Evolutionary conservation across 2,113 vertebrate genomes (phyloP).

Genomic region (Hypocryptadius cinnamomeus): DNA sequence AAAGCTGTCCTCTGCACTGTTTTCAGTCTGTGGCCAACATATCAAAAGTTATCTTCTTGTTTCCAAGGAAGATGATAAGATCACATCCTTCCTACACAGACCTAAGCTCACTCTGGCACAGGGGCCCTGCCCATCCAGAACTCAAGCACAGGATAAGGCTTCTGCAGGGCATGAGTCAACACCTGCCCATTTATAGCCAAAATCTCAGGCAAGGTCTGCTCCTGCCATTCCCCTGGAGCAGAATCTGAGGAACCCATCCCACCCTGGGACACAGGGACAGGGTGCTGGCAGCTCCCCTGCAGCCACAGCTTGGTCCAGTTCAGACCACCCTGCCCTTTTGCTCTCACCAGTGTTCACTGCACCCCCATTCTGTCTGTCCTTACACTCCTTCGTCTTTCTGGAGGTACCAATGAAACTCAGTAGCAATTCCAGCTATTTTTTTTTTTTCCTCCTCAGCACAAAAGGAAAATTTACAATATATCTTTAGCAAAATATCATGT

Average conservation of each 20-base stretch:
- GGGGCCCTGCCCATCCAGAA: neutral
- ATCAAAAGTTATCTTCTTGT: neutral
- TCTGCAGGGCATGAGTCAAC: neutral
- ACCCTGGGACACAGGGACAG: neutral
- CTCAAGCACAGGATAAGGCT: neutral
- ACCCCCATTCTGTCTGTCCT: neutral
- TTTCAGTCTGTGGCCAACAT: neutral
- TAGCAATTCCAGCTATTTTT: neutral
- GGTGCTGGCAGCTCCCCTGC: neutral
- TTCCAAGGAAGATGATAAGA: neutral
- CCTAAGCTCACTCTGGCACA: neutral
- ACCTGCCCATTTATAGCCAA: neutral
- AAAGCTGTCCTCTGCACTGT: neutral
- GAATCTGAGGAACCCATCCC: neutral
- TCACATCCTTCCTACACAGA: neutral
- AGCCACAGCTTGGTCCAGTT: neutral
- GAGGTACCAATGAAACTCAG: neutral
- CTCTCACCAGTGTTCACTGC: fast-evolving
- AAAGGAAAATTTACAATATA: neutral
- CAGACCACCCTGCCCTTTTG: neutral
- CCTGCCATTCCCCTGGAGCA: neutral
- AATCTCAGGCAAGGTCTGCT: neutral
- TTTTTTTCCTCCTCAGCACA: neutral
- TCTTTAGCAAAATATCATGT: neutral
- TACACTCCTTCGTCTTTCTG: neutral